Base-by-base conservation (phyloP, 2,113 vertebrate species). In the Psettodes erumei region DNA sequence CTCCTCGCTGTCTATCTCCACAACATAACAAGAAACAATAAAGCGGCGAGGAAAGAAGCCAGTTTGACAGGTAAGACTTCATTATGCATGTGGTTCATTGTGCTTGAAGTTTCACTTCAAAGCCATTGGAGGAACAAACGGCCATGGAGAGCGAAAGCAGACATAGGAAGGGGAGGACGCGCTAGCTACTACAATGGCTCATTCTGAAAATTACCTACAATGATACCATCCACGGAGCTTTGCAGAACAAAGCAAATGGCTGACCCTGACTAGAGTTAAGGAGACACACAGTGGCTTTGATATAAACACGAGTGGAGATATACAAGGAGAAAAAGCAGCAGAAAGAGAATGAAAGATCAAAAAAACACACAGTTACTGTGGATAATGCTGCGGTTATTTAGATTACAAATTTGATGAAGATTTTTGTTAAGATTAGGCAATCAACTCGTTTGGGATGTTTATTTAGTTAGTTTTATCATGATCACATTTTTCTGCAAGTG, bases 31-130 rank as follows among this genome's bases (percentile, higher is more conserved):
- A 76, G 81, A 79, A 72, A 86, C 79, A 84, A 78, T 71, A 80
- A 83, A 60, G 85, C 72, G 67, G 78, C 37, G 16, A 50, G 74
- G 76, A 71, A 77, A 80, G 79, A 84, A 82, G 81, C 82, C 76
- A 81, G 65, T 79, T 76, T 87, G 88, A 88, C 84, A 82, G 89
- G 79, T 90, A 85, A 86, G 84, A 91, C 86, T 88, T 91, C 89
- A 91, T 92, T 90, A 90, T 89, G 85, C 86, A 86, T 86, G 81
- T 88, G 85, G 74, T 82, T 89, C 77, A 84, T 88, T 90, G 84
- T 84, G 86, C 90, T 90, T 90, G 86, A 90, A 91, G 88, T 93
- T 90, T 89, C 64, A 88, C 90, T 90, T 93, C 89, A 91, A 93
- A 93, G 91, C 83, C 58, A 59, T 27, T 38, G 84, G 87, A 86